A percentile compares a stretch with the other conserved stretches of the same genome.
Evolutionary conservation across 2,888 invertebrate species (phyloP).

Genomic region (Malacosoma neustria): DNA sequence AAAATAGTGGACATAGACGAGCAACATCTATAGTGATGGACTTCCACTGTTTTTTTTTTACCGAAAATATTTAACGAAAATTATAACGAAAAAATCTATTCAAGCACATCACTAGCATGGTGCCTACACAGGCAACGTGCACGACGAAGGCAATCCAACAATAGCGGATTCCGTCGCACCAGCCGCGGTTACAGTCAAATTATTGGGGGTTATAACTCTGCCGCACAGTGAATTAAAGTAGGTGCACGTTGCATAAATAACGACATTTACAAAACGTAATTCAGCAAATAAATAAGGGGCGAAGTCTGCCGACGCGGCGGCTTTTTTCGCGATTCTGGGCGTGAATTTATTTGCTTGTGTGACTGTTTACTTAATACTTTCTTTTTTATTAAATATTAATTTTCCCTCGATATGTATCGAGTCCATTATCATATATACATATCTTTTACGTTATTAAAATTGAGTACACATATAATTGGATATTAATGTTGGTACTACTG

Average conservation of each 20-base stretch:
- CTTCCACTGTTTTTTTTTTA: no score
- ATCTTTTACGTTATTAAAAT: no score
- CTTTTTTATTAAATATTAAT: no score
- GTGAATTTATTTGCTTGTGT: not conserved
- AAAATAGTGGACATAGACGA: no score
- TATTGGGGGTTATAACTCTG: slow-evolving; percentile 26
- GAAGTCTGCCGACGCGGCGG: slow-evolving; percentile 1
- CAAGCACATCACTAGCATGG: not conserved
- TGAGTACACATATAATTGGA: no score
- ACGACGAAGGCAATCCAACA: slow-evolving; percentile 11
- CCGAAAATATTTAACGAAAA: no score
- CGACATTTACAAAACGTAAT: slow-evolving; percentile 12
- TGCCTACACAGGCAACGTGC: slow-evolving; percentile 9
- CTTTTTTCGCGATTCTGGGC: not conserved
- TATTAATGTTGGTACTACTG: no score
- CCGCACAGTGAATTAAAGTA: slow-evolving; percentile 15
- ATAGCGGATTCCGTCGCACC: slow-evolving; percentile 17
- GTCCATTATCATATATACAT: no score
- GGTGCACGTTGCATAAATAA: slow-evolving; percentile 15
- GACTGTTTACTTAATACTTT: no score
- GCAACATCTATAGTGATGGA: no score
- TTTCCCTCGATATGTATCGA: no score
- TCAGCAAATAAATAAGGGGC: slow-evolving; percentile 7
- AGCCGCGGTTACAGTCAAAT: slow-evolving; percentile 21
- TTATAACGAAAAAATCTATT: no score